Base-by-base conservation (phyloP, 1,140 invertebrate species). In the Bicyclus anynana region DNA sequence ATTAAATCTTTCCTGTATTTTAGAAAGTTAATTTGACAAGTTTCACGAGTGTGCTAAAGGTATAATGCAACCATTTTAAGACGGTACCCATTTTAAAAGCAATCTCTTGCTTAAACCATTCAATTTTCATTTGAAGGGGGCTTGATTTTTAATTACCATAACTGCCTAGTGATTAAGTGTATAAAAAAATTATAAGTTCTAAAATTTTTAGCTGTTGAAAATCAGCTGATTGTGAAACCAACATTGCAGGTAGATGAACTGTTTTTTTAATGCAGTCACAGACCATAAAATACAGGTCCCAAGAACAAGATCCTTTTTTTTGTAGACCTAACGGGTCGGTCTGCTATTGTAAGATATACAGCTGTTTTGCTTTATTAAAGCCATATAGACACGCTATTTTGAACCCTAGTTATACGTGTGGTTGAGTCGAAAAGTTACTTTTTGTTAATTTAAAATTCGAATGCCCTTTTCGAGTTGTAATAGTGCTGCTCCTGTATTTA, bases 21-120 rank as follows among this genome's bases (percentile, higher is more conserved):
- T 77, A 74, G 77, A 80, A 77, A 77, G 72, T 79, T 66, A 68
- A 69, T 46, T 66, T 64, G 52, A 61, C 61, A 66, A 38, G 59
- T 58, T 59, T 35, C 29, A 35, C 27, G 53, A 26, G 35, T 59
- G 48, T 56, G 49, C 26, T 4, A 37, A 52, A 44, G 50, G 35
- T 68, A 62, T 71, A 67, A 74, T 38, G 52, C 65, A 60, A 65
- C 61, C 63, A 59, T 58, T 68, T 74, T 68, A 46, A 62, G 57
- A 42, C 53, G 58, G 38, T 61, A 13, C 29, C 13, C 6, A 42
- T 18, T 14, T 37, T 12, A 9, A 14, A 12, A 46, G 29, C 21
- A 10, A 48, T 14, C 9, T 27, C 13, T 2, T 27, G n/a, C 13
- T 37, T 56, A 27, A 10, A 13, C n/a, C 5, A 21, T 10, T 20